A percentile compares a stretch with the other conserved stretches of the same genome.
Conservation (phyloP, 2,797 vertebrate genomes). For the Petrocephalus sullivani region DNA sequence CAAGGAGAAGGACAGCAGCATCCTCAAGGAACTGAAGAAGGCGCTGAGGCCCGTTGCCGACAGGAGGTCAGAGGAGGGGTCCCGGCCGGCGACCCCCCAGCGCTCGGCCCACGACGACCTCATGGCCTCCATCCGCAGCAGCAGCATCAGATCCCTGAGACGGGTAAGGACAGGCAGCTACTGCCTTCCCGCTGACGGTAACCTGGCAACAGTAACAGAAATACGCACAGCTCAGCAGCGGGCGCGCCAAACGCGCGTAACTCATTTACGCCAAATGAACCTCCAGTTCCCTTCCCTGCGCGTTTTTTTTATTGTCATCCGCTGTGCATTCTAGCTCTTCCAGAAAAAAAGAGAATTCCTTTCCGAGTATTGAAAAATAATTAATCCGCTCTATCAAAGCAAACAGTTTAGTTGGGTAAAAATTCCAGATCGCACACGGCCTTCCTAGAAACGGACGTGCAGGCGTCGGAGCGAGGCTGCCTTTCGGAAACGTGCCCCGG, state of each 20-base stretch:
- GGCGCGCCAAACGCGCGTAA: neutral
- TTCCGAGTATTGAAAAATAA: conserved; percentile 19
- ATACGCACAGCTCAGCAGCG: neutral
- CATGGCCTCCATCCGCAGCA: conserved; percentile 85
- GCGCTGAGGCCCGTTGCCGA: conserved; percentile 78
- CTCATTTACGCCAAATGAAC: neutral
- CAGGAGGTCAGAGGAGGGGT: conserved; percentile 70
- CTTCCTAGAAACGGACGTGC: conserved; percentile 5
- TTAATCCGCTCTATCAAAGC: conserved; percentile 14
- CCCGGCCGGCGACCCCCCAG: conserved; percentile 81
- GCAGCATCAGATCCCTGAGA: conserved; percentile 69
- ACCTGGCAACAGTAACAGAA: neutral
- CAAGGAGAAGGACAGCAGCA: conserved; percentile 63
- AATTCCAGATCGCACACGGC: neutral
- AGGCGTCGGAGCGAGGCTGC: neutral
- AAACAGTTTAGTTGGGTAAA: neutral
- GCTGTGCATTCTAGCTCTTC: neutral
- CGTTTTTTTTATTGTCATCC: neutral
- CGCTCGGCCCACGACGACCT: conserved; percentile 84
- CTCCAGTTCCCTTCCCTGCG: neutral
- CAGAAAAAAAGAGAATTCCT: neutral
- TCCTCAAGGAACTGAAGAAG: conserved; percentile 88
- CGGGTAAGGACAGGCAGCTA: conserved; percentile 62
- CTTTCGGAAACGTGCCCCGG: neutral
- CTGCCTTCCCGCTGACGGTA: neutral